These are phyloP conservation scores for Neodon shergylaensis DNA, from an alignment of 2,113 vertebrate genomes.

Conservation along the genomic window DNA sequence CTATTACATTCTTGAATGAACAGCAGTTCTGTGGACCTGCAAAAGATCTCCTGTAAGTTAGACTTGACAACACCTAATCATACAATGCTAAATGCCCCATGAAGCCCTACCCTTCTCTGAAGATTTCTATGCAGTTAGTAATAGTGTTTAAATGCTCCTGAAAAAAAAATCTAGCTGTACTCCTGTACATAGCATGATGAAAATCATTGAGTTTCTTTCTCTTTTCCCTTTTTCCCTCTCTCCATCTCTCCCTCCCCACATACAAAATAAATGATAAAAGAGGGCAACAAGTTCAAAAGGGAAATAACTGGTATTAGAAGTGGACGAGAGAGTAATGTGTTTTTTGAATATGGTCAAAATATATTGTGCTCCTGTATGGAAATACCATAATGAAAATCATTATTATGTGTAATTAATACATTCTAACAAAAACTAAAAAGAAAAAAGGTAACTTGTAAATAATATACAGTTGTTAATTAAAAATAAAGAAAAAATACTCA, in stretches of 20 bases:
- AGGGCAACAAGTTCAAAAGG: not conserved
- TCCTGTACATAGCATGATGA: not conserved
- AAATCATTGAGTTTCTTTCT: not conserved
- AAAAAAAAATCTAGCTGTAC: not conserved
- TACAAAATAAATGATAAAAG: no score
- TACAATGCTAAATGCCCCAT: not conserved
- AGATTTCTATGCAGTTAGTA: not conserved
- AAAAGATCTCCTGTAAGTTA: not conserved
- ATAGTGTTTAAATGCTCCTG: not conserved
- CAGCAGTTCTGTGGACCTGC: not conserved
- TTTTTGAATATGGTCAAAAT: not conserved
- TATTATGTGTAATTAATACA: not conserved
- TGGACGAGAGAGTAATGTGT: not conserved
- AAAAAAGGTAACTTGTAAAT: constrained; percentile 16
- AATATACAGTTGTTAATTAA: not conserved
- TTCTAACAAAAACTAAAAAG: not conserved
- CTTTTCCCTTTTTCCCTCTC: not conserved
- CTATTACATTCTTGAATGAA: not conserved
- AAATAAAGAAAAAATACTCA: not conserved
- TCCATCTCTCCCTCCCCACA: not conserved
- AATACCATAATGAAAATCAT: not conserved
- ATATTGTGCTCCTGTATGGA: not conserved
- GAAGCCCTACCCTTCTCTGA: not conserved
- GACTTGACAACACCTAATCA: not conserved
- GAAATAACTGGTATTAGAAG: not conserved